Conservation (phyloP, 2,888 invertebrate genomes). For the Xylota segnis region DNA sequence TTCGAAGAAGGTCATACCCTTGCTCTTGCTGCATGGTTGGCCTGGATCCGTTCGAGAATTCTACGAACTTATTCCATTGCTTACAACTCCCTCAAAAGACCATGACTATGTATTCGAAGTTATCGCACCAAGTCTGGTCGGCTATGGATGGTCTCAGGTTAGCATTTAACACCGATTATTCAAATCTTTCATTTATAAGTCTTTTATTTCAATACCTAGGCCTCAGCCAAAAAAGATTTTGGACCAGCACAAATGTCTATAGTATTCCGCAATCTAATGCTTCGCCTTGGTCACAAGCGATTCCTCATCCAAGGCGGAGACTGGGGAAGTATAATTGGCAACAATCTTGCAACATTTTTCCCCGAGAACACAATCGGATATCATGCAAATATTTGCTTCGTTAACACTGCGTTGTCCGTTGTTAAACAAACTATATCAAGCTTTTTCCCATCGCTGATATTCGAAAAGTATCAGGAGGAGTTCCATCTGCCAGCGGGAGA, state of each 20-base stretch:
- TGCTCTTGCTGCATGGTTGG: slow-evolving; percentile 93
- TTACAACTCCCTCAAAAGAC: slow-evolving; percentile 86
- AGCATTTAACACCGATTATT: slow-evolving; percentile 20
- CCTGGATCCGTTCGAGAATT: slow-evolving; percentile 93
- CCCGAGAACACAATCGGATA: slow-evolving; percentile 87
- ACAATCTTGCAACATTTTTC: slow-evolving; percentile 87
- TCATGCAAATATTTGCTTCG: slow-evolving; percentile 88
- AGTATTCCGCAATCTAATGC: slow-evolving; percentile 88
- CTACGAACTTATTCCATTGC: slow-evolving; percentile 89
- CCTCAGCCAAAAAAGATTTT: slow-evolving; percentile 81
- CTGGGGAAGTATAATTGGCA: slow-evolving; percentile 90
- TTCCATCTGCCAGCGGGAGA: slow-evolving; percentile 85
- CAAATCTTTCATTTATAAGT: background rate
- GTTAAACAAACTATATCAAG: slow-evolving; percentile 85
- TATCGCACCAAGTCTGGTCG: slow-evolving; percentile 89
- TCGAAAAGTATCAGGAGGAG: slow-evolving; percentile 85
- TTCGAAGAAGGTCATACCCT: slow-evolving; percentile 86
- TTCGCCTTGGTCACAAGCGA: slow-evolving; percentile 87
- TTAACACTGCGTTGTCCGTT: slow-evolving; percentile 80
- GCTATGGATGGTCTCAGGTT: slow-evolving; percentile 89
- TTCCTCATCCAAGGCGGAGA: slow-evolving; percentile 92
- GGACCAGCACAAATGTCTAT: slow-evolving; percentile 85
- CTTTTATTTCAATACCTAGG: slow-evolving; percentile 71
- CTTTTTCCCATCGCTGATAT: slow-evolving; percentile 86
- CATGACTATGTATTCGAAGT: slow-evolving; percentile 89